Conservation (phyloP, 2,113 vertebrate species). For the Centropristis striata region DNA sequence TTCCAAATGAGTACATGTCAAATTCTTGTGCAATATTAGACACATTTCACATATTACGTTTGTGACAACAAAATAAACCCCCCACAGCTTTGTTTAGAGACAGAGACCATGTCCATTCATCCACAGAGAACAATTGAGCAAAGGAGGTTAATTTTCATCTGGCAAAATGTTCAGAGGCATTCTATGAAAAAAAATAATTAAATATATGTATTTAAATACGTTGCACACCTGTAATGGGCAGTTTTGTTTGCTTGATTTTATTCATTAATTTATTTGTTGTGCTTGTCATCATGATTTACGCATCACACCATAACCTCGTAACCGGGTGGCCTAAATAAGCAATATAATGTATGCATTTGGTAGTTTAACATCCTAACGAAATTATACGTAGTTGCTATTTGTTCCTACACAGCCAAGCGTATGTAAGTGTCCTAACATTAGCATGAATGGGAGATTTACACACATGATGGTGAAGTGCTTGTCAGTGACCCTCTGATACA, state of each 20-base stretch:
- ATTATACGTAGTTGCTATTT: neutral
- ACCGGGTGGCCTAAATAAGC: neutral
- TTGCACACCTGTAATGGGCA: neutral
- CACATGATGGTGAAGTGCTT: constrained; percentile 19
- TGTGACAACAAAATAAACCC: too few species aligned
- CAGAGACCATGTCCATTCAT: neutral
- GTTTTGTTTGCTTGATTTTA: neutral
- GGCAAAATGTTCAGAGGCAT: neutral
- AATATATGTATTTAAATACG: neutral
- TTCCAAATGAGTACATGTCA: too few species aligned
- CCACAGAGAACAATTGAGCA: neutral
- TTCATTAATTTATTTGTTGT: neutral
- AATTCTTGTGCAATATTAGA: too few species aligned
- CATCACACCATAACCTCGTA: neutral
- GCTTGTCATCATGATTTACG: neutral
- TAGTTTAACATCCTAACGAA: neutral
- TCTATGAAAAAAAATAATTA: neutral
- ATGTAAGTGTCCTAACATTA: neutral
- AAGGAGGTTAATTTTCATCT: neutral
- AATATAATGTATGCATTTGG: neutral
- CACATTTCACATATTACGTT: neutral
- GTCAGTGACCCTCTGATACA: constrained; percentile 49
- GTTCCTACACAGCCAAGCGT: neutral
- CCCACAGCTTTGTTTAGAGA: too few species aligned
- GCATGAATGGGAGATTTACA: constrained; percentile 18